Percentiles rank a stretch among this genome's conserved stretches.
Conservation (phyloP, 2,888 invertebrate genomes). For the Germaria angustata region DNA sequence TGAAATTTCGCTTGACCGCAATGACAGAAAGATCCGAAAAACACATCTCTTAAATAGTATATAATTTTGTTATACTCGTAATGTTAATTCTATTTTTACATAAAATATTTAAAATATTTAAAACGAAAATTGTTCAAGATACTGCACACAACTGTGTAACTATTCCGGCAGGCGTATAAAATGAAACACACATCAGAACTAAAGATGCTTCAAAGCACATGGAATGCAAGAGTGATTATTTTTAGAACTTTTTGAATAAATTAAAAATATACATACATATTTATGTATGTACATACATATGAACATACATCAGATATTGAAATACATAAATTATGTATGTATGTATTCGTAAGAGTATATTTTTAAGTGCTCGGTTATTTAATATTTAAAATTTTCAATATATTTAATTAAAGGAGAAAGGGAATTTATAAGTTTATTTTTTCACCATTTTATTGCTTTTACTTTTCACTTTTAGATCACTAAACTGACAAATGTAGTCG, state of each 20-base stretch:
- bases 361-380: not conserved
- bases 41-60: no score
- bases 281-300: no score
- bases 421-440: not conserved
- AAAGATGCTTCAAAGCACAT: not conserved
- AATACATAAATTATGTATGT: no score
- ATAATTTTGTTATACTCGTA: no score
- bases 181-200: not conserved
- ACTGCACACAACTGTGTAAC: conserved; percentile 5
- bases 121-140: conserved; percentile 13
- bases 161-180: conserved; percentile 16
- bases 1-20: no score
- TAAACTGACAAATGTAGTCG: not conserved
- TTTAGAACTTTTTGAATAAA: conserved; percentile 5
- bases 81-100: conserved; percentile 43
- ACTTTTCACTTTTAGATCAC: not conserved
- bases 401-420: not conserved
- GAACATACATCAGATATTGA: no score
- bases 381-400: not conserved
- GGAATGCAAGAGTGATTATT: not conserved
- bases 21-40: no score
- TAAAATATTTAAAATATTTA: conserved; percentile 12
- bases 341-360: no score
- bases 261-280: not conserved
- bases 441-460: not conserved